A percentile compares a stretch with the other conserved stretches of the same genome.
These are phyloP conservation scores for Spodoptera picta DNA, from an alignment of 2,888 invertebrate species.

Conservation along the genomic window DNA sequence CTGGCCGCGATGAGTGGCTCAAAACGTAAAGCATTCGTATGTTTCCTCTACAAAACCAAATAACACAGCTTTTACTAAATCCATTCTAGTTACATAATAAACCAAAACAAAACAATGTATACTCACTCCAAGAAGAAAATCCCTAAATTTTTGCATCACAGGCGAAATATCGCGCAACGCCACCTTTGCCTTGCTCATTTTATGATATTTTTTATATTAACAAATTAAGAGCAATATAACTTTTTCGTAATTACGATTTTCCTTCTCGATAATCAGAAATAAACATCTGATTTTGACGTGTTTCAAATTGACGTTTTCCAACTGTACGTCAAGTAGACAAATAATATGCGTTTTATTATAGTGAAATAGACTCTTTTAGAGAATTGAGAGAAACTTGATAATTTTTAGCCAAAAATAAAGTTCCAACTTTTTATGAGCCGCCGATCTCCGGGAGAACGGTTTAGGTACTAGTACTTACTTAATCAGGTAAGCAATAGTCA, in stretches of 20 bases:
- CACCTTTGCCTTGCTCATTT: constrained; percentile 80
- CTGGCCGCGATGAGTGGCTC: constrained; percentile 91
- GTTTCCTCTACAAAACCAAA: constrained; percentile 85
- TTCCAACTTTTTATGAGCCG: too few relatives aligned
- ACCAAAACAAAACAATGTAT: constrained; percentile 43
- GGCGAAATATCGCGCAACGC: constrained; percentile 91
- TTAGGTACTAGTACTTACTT: too few relatives aligned
- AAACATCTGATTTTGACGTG: constrained; percentile 56
- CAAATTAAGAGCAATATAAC: constrained; percentile 1
- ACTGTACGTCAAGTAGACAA: constrained; percentile 20
- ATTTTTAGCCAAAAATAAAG: too few relatives aligned
- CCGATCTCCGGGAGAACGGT: too few relatives aligned
- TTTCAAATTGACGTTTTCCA: background rate
- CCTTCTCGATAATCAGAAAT: constrained; percentile 1
- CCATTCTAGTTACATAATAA: constrained; percentile 68
- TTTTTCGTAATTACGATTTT: constrained; percentile 18
- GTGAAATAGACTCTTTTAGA: too few relatives aligned
- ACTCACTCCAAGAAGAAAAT: constrained; percentile 91
- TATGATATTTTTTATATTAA: constrained; percentile 31
- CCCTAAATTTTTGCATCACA: constrained; percentile 89
- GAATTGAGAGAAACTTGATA: too few relatives aligned
- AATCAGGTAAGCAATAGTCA: too few relatives aligned
- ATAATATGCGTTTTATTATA: constrained; percentile 8
- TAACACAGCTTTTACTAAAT: constrained; percentile 3
- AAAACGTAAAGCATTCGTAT: constrained; percentile 90